Percentiles rank a stretch among this genome's conserved stretches.
Evolutionary conservation across 2,797 vertebrate genomes (phyloP).

Genomic region (Aldrovandia affinis): DNA sequence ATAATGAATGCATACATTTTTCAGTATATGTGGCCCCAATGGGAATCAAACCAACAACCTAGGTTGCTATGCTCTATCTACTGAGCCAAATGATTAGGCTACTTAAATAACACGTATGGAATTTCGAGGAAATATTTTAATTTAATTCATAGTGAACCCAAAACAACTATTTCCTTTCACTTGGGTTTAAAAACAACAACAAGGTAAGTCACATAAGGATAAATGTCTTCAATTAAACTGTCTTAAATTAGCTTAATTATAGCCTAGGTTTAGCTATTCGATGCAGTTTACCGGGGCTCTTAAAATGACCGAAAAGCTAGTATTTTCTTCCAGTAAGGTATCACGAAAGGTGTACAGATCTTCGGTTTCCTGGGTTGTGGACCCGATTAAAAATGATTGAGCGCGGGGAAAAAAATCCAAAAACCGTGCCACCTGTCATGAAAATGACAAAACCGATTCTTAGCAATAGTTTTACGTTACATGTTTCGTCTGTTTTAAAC

Average conservation of each 20-base stretch:
- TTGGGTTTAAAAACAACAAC: neutral
- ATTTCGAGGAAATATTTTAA: neutral
- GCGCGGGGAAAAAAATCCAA: neutral
- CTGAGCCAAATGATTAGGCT: neutral
- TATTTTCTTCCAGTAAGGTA: neutral
- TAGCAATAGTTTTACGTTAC: neutral
- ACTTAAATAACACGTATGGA: neutral
- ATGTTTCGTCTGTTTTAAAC: too few relatives aligned
- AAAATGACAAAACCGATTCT: neutral
- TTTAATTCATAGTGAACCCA: neutral
- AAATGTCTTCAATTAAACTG: neutral
- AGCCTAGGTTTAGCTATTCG: neutral
- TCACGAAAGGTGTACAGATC: neutral
- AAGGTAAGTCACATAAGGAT: neutral
- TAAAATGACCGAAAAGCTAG: neutral
- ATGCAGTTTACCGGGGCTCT: neutral
- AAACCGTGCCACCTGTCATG: neutral
- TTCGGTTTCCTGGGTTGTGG: neutral
- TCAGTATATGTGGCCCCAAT: too few relatives aligned
- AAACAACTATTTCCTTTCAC: neutral
- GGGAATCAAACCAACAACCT: too few relatives aligned
- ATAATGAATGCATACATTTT: too few relatives aligned
- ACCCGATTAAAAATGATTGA: neutral
- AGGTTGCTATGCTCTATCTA: too few relatives aligned
- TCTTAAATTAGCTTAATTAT: neutral